Evolutionary conservation across 2,113 vertebrate species (phyloP), one percentile per base, ranked within the genome.

Genomic region (Paedocypris sp.): DNA sequence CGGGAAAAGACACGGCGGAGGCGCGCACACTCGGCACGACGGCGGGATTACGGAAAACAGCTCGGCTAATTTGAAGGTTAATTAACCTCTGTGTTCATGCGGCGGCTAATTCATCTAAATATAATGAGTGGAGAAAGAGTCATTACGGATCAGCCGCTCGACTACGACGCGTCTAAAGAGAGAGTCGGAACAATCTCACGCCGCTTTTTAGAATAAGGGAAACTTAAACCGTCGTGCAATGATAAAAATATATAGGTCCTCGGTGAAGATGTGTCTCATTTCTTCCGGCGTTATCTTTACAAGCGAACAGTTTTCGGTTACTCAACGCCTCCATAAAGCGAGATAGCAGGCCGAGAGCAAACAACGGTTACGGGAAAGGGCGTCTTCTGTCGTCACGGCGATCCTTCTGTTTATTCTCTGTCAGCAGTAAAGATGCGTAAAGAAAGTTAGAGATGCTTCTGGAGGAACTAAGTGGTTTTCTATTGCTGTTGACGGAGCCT

Each of bases 11-110:
- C 23, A 41, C 23, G 12, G n/a, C 23, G 5, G 54, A 56, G 65
- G 6, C n/a, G 43, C 64, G 45, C 28, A 57, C 61, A 47, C n/a
- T n/a, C n/a, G n/a, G n/a, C n/a, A n/a, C n/a, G 50, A 64, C 26
- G 57, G 50, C 54, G 52, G 43, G 25, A 46, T 58, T 51, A 38
- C 38, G 61, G 54, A 54, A 61, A 69, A 49, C 36, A 16, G 60
- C 38, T 59, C 47, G 32, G 16, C 62, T 42, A 60, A 65, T 59
- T 61, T 49, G 61, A 65, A 65, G 62, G 62, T 65, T 69, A 64
- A 69, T 69, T 69, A 69, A 64, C 67, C 62, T 54, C 48, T 29
- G 62, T 60, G 56, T 64, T 60, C 67, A 59, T 69, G 48, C 41
- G 23, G 61, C 54, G 62, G 60, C 64, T 54, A 58, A 71, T 54